Conservation (phyloP, 2,113 vertebrate genomes). For the Brevimyrus niger region DNA sequence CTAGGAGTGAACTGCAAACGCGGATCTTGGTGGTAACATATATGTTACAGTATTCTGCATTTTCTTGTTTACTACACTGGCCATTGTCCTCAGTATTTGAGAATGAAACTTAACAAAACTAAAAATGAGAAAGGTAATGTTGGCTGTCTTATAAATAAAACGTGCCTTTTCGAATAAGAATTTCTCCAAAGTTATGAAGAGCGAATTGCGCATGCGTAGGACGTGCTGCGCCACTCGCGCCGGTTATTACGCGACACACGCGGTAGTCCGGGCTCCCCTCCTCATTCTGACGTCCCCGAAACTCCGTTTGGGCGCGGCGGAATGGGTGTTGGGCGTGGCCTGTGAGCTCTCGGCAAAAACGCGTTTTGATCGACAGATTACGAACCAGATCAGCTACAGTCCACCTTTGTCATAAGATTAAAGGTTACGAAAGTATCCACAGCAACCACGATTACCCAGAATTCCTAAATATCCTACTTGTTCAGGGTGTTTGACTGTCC, state of each 20-base stretch:
- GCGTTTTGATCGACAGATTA: neutral
- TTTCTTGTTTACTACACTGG: neutral
- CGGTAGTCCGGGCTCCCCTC: neutral
- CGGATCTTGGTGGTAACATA: neutral
- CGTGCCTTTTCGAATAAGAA: neutral
- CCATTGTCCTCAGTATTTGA: neutral
- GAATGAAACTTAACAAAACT: neutral
- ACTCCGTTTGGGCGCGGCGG: neutral
- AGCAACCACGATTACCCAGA: neutral
- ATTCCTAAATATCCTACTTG: neutral
- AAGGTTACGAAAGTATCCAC: neutral
- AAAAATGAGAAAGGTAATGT: neutral
- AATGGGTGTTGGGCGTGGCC: neutral
- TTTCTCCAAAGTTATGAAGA: neutral
- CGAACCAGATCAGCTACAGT: neutral
- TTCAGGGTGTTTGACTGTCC: neutral
- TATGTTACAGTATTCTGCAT: neutral
- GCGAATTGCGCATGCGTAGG: neutral
- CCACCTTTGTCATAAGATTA: neutral
- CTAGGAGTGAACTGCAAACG: neutral
- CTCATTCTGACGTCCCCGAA: neutral
- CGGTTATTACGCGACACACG: neutral
- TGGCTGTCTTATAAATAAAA: neutral
- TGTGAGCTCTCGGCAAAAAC: neutral
- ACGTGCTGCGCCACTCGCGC: neutral